Evolutionary conservation across 2,888 invertebrate species (phyloP).

Genomic region (Notodonta ziczac): DNA sequence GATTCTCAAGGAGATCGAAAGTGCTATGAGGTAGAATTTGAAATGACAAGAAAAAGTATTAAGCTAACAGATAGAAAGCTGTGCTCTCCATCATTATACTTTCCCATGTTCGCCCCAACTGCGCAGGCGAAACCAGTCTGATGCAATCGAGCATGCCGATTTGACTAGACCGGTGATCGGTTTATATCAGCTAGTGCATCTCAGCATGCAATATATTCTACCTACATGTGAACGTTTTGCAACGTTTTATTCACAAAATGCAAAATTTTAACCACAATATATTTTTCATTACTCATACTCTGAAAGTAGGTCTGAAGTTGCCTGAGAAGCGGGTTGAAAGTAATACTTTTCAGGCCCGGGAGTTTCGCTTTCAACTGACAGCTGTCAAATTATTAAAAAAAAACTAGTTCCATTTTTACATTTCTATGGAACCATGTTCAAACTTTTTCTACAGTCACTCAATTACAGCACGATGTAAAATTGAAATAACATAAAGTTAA

Average conservation of each 20-base stretch:
- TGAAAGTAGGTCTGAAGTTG: too few relatives aligned
- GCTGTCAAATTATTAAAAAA: too few relatives aligned
- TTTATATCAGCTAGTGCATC: constrained; percentile 16
- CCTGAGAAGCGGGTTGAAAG: too few relatives aligned
- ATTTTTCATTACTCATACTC: too few relatives aligned
- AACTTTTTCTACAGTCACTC: too few relatives aligned
- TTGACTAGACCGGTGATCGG: constrained; percentile 32
- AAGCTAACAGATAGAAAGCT: constrained; percentile 62
- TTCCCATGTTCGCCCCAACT: constrained; percentile 50
- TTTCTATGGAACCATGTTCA: too few relatives aligned
- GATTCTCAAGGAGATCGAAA: constrained; percentile 19
- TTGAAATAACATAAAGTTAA: too few relatives aligned
- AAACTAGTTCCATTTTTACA: too few relatives aligned
- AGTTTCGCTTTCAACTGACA: too few relatives aligned
- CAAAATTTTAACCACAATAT: too few relatives aligned
- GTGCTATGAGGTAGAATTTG: constrained; percentile 29
- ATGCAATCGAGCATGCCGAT: constrained; percentile 55
- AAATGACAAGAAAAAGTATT: constrained; percentile 41
- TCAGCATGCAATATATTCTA: constrained; percentile 17
- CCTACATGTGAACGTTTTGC: background rate
- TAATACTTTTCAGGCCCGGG: too few relatives aligned
- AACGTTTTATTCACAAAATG: background rate
- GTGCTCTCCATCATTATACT: constrained; percentile 65
- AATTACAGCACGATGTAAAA: too few relatives aligned
- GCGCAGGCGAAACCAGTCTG: constrained; percentile 55